Base-by-base conservation (phyloP, 2,888 invertebrate species). In the Synergus laeviventris region DNA sequence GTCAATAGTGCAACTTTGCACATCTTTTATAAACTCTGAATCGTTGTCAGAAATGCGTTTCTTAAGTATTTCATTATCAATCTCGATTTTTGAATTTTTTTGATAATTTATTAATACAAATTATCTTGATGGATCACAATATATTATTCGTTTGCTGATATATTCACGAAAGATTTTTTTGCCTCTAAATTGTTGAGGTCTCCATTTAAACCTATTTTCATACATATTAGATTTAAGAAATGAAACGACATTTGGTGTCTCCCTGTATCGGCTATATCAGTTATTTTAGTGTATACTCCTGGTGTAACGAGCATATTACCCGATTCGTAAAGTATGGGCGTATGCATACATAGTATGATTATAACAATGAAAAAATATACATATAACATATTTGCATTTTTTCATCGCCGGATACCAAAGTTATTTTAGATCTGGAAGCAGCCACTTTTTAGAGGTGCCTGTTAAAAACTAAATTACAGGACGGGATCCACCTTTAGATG, bases 361-460 rank as follows among this genome's bases (percentile, higher is more conserved):
- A 31, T 49, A 45, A 70, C 14, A 66, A 45, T 70, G 31, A 49
- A 45, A 42, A 64, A 38, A 66, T 56, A 56, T 12, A 56, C 21
- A 24, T 56, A 56, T 66, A 31, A 66, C 66, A 66, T 66, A 42
- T 31, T 45, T 66, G 31, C 49, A 45, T 49, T 70, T 70, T 70
- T 11, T 36, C 7, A 49, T 45, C 49, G 49, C 16, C 18, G 36
- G 31, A 49, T 31, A 31, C 24, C 16, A 31, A 70, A 70, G 9
- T 49, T 31, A 70, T 70, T 70, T 70, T 70, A 70, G 70, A 70
- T 70, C 31, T 49, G 70, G 49, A 70, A 70, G 70, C 49, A 70
- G 49, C 70, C 70, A 70, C 31, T 49, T 24, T 70, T 24, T 49
- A 21, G 4, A 31, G 31, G 66, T 24, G 42, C 2, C 14, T 66